These are phyloP conservation scores for Mylabris phalerata DNA, from an alignment of 1,140 invertebrate species.

Conservation along the genomic window DNA sequence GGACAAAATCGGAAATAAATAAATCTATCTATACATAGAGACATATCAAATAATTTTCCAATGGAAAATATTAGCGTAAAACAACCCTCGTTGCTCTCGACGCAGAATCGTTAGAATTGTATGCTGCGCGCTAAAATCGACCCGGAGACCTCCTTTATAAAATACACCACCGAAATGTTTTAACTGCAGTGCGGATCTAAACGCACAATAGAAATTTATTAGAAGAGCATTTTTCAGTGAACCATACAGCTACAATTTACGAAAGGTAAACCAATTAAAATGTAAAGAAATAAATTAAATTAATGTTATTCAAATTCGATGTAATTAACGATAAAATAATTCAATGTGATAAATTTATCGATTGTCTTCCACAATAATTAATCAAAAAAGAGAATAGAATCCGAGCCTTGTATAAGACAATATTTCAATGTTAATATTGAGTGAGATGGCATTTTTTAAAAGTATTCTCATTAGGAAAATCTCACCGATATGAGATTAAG, in stretches of 20 bases:
- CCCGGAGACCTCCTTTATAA: neutral
- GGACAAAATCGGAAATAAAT: neutral
- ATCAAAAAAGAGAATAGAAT: neutral
- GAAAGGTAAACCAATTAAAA: neutral
- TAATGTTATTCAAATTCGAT: neutral
- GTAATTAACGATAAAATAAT: too few species aligned
- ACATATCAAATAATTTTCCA: too few species aligned
- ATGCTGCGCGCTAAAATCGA: neutral
- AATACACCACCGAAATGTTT: neutral
- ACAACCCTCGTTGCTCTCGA: neutral
- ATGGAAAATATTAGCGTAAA: neutral
- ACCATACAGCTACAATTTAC: neutral
- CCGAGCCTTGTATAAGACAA: neutral
- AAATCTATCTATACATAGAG: neutral
- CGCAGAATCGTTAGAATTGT: neutral
- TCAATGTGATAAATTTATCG: neutral
- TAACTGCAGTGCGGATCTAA: too few species aligned
- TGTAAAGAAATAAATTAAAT: neutral
- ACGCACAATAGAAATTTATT: too few species aligned
- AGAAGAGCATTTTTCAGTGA: neutral
- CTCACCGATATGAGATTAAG: conserved; percentile 30
- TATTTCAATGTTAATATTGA: neutral
- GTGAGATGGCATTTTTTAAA: neutral
- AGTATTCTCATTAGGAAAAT: neutral
- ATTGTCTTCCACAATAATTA: neutral